These are phyloP conservation scores for Bathynomus jamesi DNA, from an alignment of 1,140 invertebrate species.

Conservation along the genomic window DNA sequence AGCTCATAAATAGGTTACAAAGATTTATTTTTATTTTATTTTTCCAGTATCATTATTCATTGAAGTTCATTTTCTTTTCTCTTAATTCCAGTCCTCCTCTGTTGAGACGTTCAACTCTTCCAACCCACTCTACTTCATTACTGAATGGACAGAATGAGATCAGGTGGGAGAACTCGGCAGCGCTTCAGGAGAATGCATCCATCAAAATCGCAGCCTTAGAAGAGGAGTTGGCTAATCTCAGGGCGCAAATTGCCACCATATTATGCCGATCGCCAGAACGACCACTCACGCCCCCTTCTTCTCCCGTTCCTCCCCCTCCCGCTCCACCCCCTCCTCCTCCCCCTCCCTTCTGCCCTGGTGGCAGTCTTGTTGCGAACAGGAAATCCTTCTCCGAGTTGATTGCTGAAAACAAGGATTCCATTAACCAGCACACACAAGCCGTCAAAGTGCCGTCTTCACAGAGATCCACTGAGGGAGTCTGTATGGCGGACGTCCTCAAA, in stretches of 20 bases:
- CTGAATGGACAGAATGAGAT: too few relatives aligned
- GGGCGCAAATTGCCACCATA: slow-evolving; percentile 20
- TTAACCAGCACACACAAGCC: slow-evolving; percentile 20
- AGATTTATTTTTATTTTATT: too few relatives aligned
- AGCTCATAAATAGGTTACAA: too few relatives aligned
- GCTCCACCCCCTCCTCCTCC: background rate
- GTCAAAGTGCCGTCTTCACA: slow-evolving; percentile 8
- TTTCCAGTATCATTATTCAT: too few relatives aligned
- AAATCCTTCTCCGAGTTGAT: slow-evolving; percentile 21
- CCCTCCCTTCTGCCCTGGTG: background rate
- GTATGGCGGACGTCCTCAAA: slow-evolving; percentile 29
- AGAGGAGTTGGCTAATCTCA: slow-evolving; percentile 21
- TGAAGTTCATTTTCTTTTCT: too few relatives aligned
- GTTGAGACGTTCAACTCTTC: too few relatives aligned
- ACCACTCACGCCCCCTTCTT: slow-evolving; percentile 23
- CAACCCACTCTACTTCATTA: too few relatives aligned
- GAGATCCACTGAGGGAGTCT: slow-evolving; percentile 6
- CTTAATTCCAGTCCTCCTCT: too few relatives aligned
- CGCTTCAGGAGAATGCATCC: too few relatives aligned
- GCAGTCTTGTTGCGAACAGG: background rate
- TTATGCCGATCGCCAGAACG: slow-evolving; percentile 14
- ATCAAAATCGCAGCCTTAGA: slow-evolving; percentile 24
- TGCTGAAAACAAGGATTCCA: slow-evolving; percentile 22
- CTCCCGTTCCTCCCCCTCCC: slow-evolving; percentile 5
- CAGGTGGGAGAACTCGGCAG: too few relatives aligned